These are phyloP conservation scores for Ophioninae sp. DNA, from an alignment of 2,888 invertebrate genomes.

Conservation along the genomic window DNA sequence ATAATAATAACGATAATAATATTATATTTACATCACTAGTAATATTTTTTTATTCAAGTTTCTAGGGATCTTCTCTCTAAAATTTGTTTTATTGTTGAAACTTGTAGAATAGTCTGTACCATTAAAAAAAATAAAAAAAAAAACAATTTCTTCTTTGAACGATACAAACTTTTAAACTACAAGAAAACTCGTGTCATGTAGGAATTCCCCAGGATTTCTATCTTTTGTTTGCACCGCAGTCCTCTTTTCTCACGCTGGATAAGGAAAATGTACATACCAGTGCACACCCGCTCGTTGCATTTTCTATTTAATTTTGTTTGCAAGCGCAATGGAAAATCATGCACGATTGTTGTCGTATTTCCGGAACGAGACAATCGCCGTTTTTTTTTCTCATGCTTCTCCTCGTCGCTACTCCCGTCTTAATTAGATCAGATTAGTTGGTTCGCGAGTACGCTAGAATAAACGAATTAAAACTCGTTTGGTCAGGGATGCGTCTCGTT, in stretches of 20 bases:
- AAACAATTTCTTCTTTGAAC: background rate
- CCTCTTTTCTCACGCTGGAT: constrained; percentile 37
- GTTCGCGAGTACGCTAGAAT: constrained; percentile 38
- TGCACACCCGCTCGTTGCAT: background rate
- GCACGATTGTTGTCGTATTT: constrained; percentile 5
- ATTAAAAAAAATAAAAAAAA: background rate
- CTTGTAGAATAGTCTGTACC: background rate
- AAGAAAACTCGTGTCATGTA: background rate
- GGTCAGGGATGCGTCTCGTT: constrained; percentile 23
- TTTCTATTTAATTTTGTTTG: constrained; percentile 43
- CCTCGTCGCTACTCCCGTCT: constrained; percentile 10
- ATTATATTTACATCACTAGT: background rate
- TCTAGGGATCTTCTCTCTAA: too few species aligned
- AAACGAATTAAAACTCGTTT: constrained; percentile 49
- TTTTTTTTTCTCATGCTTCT: constrained; percentile 52
- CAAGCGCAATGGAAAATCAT: constrained; percentile 32
- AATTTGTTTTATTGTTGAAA: too few species aligned
- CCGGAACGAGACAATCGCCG: constrained; percentile 38
- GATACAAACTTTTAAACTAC: background rate
- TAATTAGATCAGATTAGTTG: constrained; percentile 53
- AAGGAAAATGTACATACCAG: constrained; percentile 1
- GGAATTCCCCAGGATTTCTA: constrained; percentile 31
- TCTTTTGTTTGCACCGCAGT: constrained; percentile 36
- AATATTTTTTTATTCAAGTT: background rate
- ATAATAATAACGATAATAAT: too few species aligned